Evolutionary conservation across 2,113 vertebrate species (phyloP).

Genomic region (Narcine bancroftii): DNA sequence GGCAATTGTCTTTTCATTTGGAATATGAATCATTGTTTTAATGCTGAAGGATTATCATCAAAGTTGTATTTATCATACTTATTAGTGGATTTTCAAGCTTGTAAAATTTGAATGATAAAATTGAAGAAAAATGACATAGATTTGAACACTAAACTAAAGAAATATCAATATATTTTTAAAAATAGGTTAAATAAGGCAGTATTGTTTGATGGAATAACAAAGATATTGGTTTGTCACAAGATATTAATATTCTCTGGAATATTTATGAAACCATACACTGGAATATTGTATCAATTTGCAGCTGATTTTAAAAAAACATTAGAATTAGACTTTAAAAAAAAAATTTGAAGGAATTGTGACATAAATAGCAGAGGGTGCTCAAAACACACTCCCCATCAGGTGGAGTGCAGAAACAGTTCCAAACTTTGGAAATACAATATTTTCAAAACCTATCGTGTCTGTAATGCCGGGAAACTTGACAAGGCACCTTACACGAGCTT

Average conservation of each 20-base stretch:
- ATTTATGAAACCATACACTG: background rate
- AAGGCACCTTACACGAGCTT: background rate
- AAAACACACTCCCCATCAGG: background rate
- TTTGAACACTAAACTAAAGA: background rate
- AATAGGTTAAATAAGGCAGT: background rate
- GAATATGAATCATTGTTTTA: background rate
- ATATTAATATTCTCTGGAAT: background rate
- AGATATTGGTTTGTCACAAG: background rate
- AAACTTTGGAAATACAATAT: background rate
- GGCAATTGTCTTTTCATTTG: background rate
- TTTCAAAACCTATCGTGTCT: too few relatives aligned
- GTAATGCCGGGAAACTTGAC: background rate
- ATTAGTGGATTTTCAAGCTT: background rate
- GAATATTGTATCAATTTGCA: background rate
- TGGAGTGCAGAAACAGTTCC: too few relatives aligned
- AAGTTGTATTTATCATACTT: background rate
- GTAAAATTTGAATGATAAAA: background rate
- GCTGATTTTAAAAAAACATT: background rate
- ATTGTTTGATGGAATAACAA: background rate
- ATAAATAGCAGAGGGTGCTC: background rate
- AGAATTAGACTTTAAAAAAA: background rate
- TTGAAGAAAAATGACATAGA: background rate
- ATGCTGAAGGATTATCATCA: background rate
- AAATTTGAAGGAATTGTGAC: too few relatives aligned
- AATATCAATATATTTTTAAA: background rate